Conservation (phyloP, 2,888 invertebrate species). For the Rhodophaea formosa region DNA sequence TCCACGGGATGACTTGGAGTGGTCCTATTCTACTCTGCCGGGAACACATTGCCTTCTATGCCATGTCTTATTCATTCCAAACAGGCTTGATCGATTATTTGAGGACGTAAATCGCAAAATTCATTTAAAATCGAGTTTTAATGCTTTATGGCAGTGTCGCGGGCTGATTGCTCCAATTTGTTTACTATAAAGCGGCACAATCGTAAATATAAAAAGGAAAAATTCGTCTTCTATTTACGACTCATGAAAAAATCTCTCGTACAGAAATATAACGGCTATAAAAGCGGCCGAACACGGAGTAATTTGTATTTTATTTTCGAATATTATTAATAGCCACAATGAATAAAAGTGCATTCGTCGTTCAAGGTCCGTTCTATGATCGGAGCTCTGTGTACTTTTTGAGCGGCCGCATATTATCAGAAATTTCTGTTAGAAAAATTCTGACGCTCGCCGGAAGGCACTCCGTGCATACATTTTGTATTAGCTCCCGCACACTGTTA, state of each 20-base stretch:
- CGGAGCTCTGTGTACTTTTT: neutral
- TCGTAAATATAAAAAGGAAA: constrained; percentile 51
- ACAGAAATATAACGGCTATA: constrained; percentile 51
- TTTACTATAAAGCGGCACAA: constrained; percentile 54
- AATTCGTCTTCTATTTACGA: constrained; percentile 42
- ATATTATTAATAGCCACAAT: constrained; percentile 35
- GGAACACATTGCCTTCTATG: too few relatives aligned
- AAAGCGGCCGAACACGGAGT: constrained; percentile 38
- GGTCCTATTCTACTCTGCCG: too few relatives aligned
- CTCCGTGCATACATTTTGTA: too few relatives aligned
- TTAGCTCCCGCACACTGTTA: too few relatives aligned
- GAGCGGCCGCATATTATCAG: too few relatives aligned
- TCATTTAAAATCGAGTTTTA: constrained; percentile 46
- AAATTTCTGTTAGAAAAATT: too few relatives aligned
- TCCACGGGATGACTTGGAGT: too few relatives aligned
- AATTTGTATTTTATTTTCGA: constrained; percentile 40
- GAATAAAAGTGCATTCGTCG: constrained; percentile 43
- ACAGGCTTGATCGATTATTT: constrained; percentile 7
- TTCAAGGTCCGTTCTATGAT: neutral
- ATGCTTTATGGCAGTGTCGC: constrained; percentile 57
- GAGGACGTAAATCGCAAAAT: constrained; percentile 22
- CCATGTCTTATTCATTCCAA: neutral
- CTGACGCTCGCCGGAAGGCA: too few relatives aligned
- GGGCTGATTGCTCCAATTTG: constrained; percentile 66
- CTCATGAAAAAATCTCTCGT: constrained; percentile 32